phyloP scores from a whole-genome alignment of 2,888 invertebrate species.

The Craniophora ligustri region DNA sequence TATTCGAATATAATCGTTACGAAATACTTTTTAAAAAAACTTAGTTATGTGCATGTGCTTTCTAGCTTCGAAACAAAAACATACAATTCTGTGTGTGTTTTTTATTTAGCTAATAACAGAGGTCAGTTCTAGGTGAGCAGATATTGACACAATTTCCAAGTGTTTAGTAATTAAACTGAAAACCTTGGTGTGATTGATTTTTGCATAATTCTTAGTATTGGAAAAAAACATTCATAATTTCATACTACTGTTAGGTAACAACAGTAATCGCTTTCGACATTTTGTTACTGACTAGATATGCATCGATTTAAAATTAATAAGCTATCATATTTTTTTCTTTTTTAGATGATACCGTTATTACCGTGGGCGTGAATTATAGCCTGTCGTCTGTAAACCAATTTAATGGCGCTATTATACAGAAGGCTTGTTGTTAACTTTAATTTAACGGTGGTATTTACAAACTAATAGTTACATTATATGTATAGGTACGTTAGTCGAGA shows the following conservation, averaged over 20 bases:
- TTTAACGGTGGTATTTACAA: slow-evolving; percentile 28
- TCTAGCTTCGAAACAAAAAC: too few relatives aligned
- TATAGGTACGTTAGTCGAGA: neutral
- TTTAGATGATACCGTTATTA: slow-evolving; percentile 49
- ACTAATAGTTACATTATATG: slow-evolving; percentile 4
- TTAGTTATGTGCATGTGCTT: neutral
- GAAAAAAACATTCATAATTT: neutral
- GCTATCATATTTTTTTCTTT: slow-evolving; percentile 38
- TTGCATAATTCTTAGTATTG: neutral
- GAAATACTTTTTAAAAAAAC: neutral
- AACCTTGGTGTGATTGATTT: slow-evolving; percentile 9
- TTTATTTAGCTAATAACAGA: too few relatives aligned
- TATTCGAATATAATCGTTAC: neutral
- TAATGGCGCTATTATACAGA: slow-evolving; percentile 47
- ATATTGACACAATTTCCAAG: slow-evolving; percentile 11
- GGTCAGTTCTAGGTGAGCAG: too few relatives aligned
- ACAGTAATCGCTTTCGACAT: slow-evolving; percentile 5
- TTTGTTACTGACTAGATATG: slow-evolving; percentile 26
- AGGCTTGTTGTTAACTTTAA: slow-evolving; percentile 34
- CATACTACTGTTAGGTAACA: neutral
- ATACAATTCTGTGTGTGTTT: too few relatives aligned
- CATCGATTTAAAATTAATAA: slow-evolving; percentile 50
- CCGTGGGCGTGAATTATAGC: slow-evolving; percentile 47
- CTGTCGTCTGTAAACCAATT: slow-evolving; percentile 29
- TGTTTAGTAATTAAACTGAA: slow-evolving; percentile 13